Evolutionary conservation across 2,113 vertebrate species (phyloP), one percentile per base, ranked within the genome.

Genomic region (Poeciliopsis turrubarensis): DNA sequence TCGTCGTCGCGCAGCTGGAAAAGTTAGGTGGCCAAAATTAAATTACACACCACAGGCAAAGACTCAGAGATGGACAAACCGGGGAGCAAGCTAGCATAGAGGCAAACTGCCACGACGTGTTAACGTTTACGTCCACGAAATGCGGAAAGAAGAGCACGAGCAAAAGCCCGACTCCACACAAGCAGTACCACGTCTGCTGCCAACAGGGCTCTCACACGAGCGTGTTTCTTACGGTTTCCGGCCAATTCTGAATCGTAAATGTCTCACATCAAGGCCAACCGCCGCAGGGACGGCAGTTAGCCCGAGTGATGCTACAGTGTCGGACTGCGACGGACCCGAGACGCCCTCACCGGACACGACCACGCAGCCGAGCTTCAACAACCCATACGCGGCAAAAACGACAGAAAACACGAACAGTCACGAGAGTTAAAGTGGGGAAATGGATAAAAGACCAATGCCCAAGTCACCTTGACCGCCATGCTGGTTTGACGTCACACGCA

Each of bases 391-490:
- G 17, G 39, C n/a, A 64, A 80, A 63, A 70, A n/a, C n/a, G 30
- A 9, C 31, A 34, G 31, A 72, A 78, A 26, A 75, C 83, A 81
- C 63, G 79, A 76, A 71, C 32, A 41, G 32, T 60, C 25, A 37
- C 31, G 27, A 65, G 71, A 76, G 37, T 10, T 84, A 15, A 84
- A 22, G 64, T 60, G 67, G 84, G 27, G 76, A 81, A 85, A 75
- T 61, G 70, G 86, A 65, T n/a, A 77, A 44, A 70, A 81, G 70
- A 89, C 88, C 78, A 83, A 91, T 90, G 90, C 94, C 88, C 93
- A 96, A 98, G 96, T 98, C 97, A 98, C 97, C 97, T 98, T 98
- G 97, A 96, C 96, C 96, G 97, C 96, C 97, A 98, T 98, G 95
- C 95, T 98, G 95, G 89, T 92, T 89, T 95, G 95, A 96, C 93